phyloP scores from a whole-genome alignment of 2,113 vertebrate genomes.

The Chionomys nivalis region DNA sequence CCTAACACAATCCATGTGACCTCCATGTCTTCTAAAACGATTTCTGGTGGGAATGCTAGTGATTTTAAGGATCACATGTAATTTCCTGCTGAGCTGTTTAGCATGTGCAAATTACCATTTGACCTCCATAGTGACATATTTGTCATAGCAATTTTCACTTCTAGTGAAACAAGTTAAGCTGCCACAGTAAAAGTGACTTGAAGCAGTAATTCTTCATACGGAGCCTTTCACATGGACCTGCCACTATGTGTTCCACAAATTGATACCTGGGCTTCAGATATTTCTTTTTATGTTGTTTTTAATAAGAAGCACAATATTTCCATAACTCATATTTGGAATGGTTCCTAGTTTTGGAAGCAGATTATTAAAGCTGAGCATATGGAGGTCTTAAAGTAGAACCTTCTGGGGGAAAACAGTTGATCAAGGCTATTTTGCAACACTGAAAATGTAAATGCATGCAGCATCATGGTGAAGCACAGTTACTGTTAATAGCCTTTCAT shows the following conservation, averaged over 20 bases:
- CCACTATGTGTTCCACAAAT: conserved; percentile 67
- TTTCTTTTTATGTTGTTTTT: conserved; percentile 81
- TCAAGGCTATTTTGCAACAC: conserved; percentile 80
- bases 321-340: conserved; percentile 86
- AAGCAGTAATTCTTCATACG: conserved; percentile 68
- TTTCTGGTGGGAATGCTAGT: conserved; percentile 81
- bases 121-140: conserved; percentile 74
- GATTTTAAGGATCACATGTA: conserved; percentile 80
- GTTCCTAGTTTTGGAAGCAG: conserved; percentile 85
- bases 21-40: conserved; percentile 77
- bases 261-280: conserved; percentile 81
- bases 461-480: conserved; percentile 68
- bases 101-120: conserved; percentile 75
- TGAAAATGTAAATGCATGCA: conserved; percentile 81
- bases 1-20: conserved; percentile 80
- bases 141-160: conserved; percentile 80
- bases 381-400: conserved; percentile 89
- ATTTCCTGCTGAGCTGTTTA: conserved; percentile 82
- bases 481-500: conserved; percentile 64
- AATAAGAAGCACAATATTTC: conserved; percentile 85
- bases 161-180: conserved; percentile 72
- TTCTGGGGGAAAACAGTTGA: conserved; percentile 83
- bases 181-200: conserved; percentile 77
- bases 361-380: conserved; percentile 89
- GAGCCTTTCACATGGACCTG: conserved; percentile 68